Base-by-base conservation (phyloP, 2,888 invertebrate genomes). In the Synergus itoensis region DNA sequence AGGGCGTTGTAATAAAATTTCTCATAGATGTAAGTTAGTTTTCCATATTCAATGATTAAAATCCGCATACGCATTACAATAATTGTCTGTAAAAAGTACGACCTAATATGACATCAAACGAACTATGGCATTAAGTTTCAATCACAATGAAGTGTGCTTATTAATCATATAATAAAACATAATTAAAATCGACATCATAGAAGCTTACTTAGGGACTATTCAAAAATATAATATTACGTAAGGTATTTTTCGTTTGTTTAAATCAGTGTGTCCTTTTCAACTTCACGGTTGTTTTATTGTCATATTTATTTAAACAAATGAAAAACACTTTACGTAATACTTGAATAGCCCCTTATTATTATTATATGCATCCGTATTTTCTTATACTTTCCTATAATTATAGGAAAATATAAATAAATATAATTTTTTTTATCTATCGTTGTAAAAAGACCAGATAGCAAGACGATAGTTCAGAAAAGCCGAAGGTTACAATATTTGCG, bases 41-140 rank as follows among this genome's bases (percentile, higher is more conserved):
- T 60, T 60, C 12, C 21, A 60, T 21, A 11, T 60, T 45, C 45
- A 4, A n/a, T n/a, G 1, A 60, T 60, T 21, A 11, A 57, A 60
- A 9, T 60, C 60, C 21, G 21, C 57, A 60, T 60, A 60, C 60
- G 60, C 60, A 60, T 60, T 60, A 60, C 60, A 60, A 53, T 53
- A 53, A 60, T 18, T 60, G 60, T 60, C 60, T 60, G 60, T 60
- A 60, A 60, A 60, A 60, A 60, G 12, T 60, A 12, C 21, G 60
- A 60, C 21, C 60, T 60, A 60, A 60, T 60, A 60, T 21, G 60
- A 60, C 60, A 60, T 28, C 60, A 21, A 60, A 18, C 18, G 21
- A 60, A 60, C 21, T 21, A 21, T 21, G 11, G 21, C 18, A 60
- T 60, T 60, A 60, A 4, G 21, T 60, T 36, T 60, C 18, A 21